These are phyloP conservation scores for Campylorhamphus procurvoides DNA, from an alignment of 2,113 vertebrate genomes.

Conservation along the genomic window DNA sequence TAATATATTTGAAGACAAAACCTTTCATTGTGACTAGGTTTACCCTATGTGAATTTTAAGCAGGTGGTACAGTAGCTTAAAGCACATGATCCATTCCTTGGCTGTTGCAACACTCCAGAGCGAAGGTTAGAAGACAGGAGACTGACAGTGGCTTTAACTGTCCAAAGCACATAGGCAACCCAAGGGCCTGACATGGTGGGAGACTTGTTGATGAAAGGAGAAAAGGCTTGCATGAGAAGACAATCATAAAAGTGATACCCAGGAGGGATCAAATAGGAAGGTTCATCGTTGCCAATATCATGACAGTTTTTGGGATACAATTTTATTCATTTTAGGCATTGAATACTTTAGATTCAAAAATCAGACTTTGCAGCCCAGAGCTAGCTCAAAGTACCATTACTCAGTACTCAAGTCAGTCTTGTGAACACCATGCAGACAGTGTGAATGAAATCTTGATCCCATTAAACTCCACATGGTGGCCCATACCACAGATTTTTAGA, in stretches of 20 bases:
- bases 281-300: neutral
- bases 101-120: neutral
- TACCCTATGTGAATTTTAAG: constrained; percentile 44
- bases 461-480: accelerated
- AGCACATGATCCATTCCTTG: neutral
- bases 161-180: neutral
- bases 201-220: neutral
- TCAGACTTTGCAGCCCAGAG: neutral
- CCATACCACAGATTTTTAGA: neutral
- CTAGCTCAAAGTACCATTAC: neutral
- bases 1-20: neutral
- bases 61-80: neutral
- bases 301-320: neutral
- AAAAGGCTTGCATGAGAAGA: neutral
- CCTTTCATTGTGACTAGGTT: constrained; percentile 14
- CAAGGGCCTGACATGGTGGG: neutral
- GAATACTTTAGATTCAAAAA: neutral
- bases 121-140: neutral
- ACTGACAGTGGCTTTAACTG: neutral
- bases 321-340: neutral
- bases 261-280: neutral
- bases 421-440: neutral
- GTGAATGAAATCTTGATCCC: neutral
- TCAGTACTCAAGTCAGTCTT: neutral
- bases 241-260: neutral